These are phyloP conservation scores for Siniperca chuatsi DNA, from an alignment of 2,113 vertebrate species.

Conservation along the genomic window DNA sequence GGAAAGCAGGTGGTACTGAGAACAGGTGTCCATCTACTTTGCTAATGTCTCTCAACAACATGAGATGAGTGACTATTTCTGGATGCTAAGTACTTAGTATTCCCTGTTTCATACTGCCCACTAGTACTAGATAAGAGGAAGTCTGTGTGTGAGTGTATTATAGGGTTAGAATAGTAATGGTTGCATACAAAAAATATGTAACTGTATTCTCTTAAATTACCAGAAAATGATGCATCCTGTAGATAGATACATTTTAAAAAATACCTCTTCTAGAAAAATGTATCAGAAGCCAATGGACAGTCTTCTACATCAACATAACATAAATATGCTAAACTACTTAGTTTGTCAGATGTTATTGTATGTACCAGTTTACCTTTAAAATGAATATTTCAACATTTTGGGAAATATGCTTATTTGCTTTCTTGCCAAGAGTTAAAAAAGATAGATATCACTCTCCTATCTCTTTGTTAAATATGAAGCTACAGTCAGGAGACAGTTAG, in stretches of 20 bases:
- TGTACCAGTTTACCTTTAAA: not conserved
- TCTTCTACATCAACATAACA: not conserved
- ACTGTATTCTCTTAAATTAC: not conserved
- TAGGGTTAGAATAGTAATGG: slow-evolving; percentile 8
- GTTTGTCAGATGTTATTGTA: not conserved
- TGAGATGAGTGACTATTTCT: slow-evolving; percentile 68
- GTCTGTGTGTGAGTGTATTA: slow-evolving; percentile 34
- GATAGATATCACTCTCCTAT: not conserved
- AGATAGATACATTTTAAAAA: not conserved
- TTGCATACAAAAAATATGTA: not conserved
- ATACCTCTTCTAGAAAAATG: not conserved
- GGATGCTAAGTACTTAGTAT: slow-evolving; percentile 58
- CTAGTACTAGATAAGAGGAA: slow-evolving; percentile 32
- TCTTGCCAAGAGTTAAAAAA: not conserved
- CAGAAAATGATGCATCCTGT: not conserved
- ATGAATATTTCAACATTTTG: not conserved
- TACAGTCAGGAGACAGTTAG: not conserved
- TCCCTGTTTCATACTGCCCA: slow-evolving; percentile 58
- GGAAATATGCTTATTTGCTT: not conserved
- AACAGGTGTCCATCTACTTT: slow-evolving; percentile 60
- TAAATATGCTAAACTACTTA: not conserved
- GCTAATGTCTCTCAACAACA: slow-evolving; percentile 47
- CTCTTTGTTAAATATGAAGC: not conserved
- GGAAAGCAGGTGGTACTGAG: slow-evolving; percentile 60
- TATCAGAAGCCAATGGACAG: not conserved